Percentiles rank a stretch among this genome's conserved stretches.
Evolutionary conservation across 2,113 vertebrate genomes (phyloP).

Genomic region (Macaca nemestrina): DNA sequence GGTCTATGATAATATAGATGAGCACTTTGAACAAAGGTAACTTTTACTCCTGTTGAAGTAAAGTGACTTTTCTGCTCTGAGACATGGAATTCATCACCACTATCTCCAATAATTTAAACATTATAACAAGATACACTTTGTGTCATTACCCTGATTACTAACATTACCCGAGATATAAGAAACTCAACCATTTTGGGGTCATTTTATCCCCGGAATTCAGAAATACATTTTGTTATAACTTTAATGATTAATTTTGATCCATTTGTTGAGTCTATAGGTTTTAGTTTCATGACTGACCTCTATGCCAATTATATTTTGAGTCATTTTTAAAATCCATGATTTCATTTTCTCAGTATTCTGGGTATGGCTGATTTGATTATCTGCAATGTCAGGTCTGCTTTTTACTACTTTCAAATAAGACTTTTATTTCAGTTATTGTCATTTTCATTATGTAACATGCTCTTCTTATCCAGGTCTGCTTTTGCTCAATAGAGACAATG

Average conservation of each 20-base stretch:
- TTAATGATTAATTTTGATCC: slow-evolving; percentile 28
- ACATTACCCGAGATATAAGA: background rate
- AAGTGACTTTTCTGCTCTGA: background rate
- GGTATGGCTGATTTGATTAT: slow-evolving; percentile 68
- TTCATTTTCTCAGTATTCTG: slow-evolving; percentile 74
- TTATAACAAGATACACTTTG: background rate
- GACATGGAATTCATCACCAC: background rate
- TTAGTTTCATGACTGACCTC: slow-evolving; percentile 52
- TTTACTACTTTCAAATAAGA: slow-evolving; percentile 71
- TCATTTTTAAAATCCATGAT: slow-evolving; percentile 67
- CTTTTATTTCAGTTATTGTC: slow-evolving; percentile 73
- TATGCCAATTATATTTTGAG: slow-evolving; percentile 28
- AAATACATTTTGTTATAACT: slow-evolving; percentile 12
- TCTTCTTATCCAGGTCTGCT: slow-evolving; percentile 54
- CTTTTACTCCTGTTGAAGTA: background rate
- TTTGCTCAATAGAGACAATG: slow-evolving; percentile 62
- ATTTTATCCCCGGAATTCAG: background rate
- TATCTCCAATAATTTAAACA: slow-evolving; percentile 13
- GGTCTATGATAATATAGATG: background rate
- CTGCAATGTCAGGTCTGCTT: slow-evolving; percentile 62
- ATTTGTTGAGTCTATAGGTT: slow-evolving; percentile 46
- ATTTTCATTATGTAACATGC: slow-evolving; percentile 69
- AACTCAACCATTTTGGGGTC: background rate
- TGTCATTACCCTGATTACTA: background rate
- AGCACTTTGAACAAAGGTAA: background rate